A percentile compares a stretch with the other conserved stretches of the same genome.
These are phyloP conservation scores for Psittacula cyanocephala DNA, from an alignment of 2,113 vertebrate species.

Conservation along the genomic window DNA sequence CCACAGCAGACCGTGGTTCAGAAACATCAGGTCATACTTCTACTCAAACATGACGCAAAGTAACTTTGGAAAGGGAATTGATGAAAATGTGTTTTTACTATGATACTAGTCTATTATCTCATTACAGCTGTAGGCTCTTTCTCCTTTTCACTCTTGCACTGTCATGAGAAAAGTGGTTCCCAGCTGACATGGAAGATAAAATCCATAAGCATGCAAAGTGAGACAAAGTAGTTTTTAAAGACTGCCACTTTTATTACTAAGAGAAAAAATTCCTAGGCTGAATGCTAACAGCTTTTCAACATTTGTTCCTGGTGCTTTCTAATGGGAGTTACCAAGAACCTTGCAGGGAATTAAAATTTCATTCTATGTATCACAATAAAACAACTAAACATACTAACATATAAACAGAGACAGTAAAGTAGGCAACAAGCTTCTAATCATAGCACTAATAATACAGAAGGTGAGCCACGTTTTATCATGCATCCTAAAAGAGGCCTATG, in stretches of 20 bases:
- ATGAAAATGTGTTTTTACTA: not conserved
- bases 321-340: not conserved
- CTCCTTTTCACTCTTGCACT: not conserved
- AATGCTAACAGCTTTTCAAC: not conserved
- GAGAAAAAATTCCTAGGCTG: not conserved
- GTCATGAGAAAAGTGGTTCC: not conserved
- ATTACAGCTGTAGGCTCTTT: not conserved
- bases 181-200: not conserved
- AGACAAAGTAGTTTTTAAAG: not conserved
- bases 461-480: not conserved
- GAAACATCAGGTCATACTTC: not conserved
- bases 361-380: not conserved
- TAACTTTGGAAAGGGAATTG: not conserved
- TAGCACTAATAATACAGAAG: not conserved
- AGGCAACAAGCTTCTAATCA: not conserved
- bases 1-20: not conserved
- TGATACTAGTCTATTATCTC: not conserved
- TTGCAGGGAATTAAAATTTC: conserved; percentile 11
- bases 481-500: not conserved
- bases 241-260: not conserved
- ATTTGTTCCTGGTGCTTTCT: not conserved
- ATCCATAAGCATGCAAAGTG: not conserved
- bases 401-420: not conserved
- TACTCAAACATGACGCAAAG: not conserved
- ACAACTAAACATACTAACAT: not conserved